Evolutionary conservation across 2,888 invertebrate genomes (phyloP).

Genomic region (Cremastinae sp.): DNA sequence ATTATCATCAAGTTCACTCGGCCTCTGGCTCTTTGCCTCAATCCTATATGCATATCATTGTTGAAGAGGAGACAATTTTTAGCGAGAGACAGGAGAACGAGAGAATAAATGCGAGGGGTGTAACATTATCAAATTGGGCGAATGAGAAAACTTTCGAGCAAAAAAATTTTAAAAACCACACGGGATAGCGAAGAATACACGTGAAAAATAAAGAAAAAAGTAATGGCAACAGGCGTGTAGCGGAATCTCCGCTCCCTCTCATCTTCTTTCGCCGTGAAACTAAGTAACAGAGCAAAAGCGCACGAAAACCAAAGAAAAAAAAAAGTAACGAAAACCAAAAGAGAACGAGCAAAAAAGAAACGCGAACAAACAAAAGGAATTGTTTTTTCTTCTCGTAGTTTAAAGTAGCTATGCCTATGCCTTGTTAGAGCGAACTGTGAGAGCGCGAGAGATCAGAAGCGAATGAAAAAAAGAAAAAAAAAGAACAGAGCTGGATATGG

Average conservation of each 20-base stretch:
- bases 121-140: neutral
- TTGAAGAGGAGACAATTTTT: conserved; percentile 63
- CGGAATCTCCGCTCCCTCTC: neutral
- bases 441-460: conserved; percentile 10
- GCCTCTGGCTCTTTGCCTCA: conserved; percentile 70
- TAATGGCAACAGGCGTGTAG: neutral
- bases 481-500: neutral
- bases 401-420: conserved; percentile 68
- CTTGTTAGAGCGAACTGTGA: conserved; percentile 62
- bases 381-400: conserved; percentile 71
- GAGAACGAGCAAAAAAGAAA: conserved; percentile 11
- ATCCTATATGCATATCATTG: conserved; percentile 76
- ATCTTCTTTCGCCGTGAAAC: conserved; percentile 28
- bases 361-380: conserved; percentile 67
- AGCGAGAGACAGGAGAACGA: conserved; percentile 8
- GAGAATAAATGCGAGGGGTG: conserved; percentile 2
- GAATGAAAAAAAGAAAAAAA: conserved; percentile 14
- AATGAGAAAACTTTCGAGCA: neutral
- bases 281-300: neutral
- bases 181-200: neutral
- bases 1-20: conserved; percentile 64
- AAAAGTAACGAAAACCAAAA: conserved; percentile 22
- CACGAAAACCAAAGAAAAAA: conserved; percentile 30
- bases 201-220: too few relatives aligned
- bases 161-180: neutral